A percentile compares a stretch with the other conserved stretches of the same genome.
These are phyloP conservation scores for Halictus rubicundus DNA, from an alignment of 1,140 invertebrate genomes.

Conservation along the genomic window DNA sequence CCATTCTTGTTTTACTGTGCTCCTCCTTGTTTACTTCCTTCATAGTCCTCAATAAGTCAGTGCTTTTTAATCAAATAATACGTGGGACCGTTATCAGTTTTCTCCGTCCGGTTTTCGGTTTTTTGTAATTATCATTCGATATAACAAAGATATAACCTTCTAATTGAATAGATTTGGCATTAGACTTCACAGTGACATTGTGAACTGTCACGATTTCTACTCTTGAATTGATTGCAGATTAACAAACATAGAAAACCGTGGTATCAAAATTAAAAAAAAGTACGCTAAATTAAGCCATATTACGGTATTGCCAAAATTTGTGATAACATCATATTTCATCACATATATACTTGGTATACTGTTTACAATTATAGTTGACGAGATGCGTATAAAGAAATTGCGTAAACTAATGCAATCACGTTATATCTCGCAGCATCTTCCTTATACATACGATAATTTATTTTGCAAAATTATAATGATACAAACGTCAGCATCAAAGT, in stretches of 20 bases:
- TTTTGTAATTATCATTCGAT: too few relatives aligned
- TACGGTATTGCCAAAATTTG: not conserved
- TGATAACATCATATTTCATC: not conserved
- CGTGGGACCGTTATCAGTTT: too few relatives aligned
- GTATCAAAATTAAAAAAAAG: not conserved
- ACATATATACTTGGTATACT: not conserved
- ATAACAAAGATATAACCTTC: constrained; percentile 11
- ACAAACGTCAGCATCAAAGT: constrained; percentile 13
- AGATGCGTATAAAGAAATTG: constrained; percentile 5
- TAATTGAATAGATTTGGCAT: not conserved
- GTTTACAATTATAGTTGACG: not conserved
- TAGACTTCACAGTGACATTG: not conserved
- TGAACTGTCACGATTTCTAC: not conserved
- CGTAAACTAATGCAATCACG: constrained; percentile 3
- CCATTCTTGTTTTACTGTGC: too few relatives aligned
- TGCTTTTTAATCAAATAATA: constrained; percentile 22
- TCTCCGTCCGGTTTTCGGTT: too few relatives aligned
- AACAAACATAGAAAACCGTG: not conserved
- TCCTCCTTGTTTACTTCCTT: not conserved
- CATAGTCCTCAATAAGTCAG: not conserved
- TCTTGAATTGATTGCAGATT: not conserved
- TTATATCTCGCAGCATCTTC: not conserved
- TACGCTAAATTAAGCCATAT: not conserved
- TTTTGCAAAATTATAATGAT: not conserved
- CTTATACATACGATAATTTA: not conserved